A percentile compares a stretch with the other conserved stretches of the same genome.
Evolutionary conservation across 2,113 vertebrate species (phyloP).

Genomic region (Melanerpes aurifrons): DNA sequence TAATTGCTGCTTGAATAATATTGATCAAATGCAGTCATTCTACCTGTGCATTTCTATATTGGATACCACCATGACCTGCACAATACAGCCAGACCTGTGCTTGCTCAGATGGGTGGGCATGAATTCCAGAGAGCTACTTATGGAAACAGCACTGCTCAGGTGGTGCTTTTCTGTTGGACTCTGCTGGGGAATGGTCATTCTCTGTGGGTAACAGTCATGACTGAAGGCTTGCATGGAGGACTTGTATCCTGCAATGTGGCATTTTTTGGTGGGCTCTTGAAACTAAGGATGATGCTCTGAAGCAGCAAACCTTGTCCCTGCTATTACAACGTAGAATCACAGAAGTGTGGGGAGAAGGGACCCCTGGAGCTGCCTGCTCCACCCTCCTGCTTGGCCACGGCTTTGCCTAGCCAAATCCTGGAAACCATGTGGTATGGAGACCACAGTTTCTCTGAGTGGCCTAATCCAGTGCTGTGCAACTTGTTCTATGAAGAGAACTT

Average conservation of each 20-base stretch:
- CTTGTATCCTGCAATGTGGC: neutral
- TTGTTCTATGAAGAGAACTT: neutral
- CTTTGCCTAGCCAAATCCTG: neutral
- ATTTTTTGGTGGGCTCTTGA: neutral
- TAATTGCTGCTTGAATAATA: conserved; percentile 56
- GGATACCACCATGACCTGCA: neutral
- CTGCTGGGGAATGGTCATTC: neutral
- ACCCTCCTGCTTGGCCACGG: neutral
- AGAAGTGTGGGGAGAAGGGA: neutral
- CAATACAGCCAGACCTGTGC: neutral
- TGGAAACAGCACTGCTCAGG: neutral
- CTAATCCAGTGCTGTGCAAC: neutral
- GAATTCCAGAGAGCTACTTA: neutral
- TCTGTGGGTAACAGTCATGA: neutral
- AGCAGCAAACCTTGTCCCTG: neutral
- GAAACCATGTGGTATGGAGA: neutral
- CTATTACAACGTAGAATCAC: neutral
- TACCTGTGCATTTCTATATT: conserved; percentile 17
- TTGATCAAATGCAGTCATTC: conserved; percentile 12
- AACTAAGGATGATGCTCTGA: neutral
- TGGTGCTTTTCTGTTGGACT: neutral
- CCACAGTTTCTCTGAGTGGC: neutral
- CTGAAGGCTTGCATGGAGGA: neutral
- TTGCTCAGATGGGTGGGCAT: neutral
- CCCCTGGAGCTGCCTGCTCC: neutral